phyloP scores from a whole-genome alignment of 2,797 vertebrate genomes.

The Malurus splendens region DNA sequence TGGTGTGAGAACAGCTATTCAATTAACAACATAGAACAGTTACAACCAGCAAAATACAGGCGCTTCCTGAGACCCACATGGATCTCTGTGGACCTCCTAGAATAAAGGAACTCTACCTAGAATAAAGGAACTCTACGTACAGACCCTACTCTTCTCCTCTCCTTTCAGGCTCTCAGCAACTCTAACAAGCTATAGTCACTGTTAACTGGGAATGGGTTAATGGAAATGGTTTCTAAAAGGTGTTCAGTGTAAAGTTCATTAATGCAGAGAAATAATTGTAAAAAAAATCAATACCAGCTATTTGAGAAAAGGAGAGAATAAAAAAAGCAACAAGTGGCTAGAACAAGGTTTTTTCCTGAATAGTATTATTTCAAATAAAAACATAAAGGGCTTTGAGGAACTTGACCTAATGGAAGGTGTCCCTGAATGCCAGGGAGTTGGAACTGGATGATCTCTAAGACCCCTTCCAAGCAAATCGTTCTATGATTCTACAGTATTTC shows the following conservation, averaged over 20 bases:
- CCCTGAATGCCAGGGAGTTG: neutral
- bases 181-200: neutral
- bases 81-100: neutral
- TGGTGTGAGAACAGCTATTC: neutral
- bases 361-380: neutral
- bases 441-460: neutral
- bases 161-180: neutral
- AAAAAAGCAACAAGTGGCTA: neutral
- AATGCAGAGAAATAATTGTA: neutral
- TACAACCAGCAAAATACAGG: neutral
- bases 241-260: neutral
- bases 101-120: neutral
- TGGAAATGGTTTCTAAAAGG: neutral
- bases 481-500: neutral
- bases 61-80: neutral
- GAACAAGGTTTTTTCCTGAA: neutral
- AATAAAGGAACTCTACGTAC: neutral
- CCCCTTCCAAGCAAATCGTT: neutral
- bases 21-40: neutral
- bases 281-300: neutral
- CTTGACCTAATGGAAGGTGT: neutral
- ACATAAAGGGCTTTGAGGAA: neutral
- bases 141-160: neutral
- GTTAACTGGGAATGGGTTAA: neutral
- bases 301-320: neutral